Evolutionary conservation across 2,888 invertebrate genomes (phyloP).

Genomic region (Omphaloscelis lunosa): DNA sequence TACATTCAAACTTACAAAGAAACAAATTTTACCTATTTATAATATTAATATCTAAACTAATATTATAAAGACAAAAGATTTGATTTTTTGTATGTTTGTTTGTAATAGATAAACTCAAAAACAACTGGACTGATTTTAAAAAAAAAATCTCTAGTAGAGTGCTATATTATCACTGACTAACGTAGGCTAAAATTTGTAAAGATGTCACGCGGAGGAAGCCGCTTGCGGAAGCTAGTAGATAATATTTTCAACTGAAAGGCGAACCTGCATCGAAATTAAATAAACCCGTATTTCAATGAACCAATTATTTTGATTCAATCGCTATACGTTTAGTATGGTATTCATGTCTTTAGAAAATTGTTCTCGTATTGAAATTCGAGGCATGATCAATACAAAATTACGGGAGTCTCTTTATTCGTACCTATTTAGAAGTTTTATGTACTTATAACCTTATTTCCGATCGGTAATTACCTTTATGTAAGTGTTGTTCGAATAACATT

Average conservation of each 20-base stretch:
- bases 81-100: no score
- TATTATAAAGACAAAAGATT: no score
- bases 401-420: neutral
- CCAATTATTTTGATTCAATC: constrained; percentile 33
- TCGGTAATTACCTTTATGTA: neutral
- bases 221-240: no score
- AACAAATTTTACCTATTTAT: no score
- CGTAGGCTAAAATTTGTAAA: no score
- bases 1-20: no score
- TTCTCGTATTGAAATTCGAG: constrained; percentile 14
- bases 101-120: no score
- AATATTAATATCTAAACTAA: no score
- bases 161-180: no score
- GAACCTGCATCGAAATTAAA: constrained; percentile 6
- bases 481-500: neutral
- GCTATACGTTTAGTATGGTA: constrained; percentile 22
- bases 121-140: no score
- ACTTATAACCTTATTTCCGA: neutral
- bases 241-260: neutral
- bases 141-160: no score
- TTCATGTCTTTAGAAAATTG: constrained; percentile 29
- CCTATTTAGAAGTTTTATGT: neutral
- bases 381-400: constrained; percentile 12
- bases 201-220: no score
- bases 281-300: constrained; percentile 21